Evolutionary conservation across 2,113 vertebrate species (phyloP).

Genomic region (Burhinus bistriatus): DNA sequence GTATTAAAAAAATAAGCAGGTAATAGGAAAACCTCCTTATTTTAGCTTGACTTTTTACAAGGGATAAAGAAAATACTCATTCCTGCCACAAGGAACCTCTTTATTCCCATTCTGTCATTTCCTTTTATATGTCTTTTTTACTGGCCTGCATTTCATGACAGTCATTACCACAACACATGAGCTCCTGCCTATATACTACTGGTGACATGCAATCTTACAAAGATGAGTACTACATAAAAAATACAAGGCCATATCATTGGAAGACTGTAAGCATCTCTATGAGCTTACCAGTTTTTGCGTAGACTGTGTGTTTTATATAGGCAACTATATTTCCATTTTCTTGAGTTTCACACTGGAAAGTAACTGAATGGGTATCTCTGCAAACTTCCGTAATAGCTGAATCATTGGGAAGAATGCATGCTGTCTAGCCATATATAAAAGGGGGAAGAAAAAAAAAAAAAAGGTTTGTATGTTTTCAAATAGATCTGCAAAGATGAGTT

Average conservation of each 20-base stretch:
- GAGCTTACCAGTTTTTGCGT: conserved; percentile 59
- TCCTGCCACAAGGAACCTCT: neutral
- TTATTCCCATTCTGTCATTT: neutral
- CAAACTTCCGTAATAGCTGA: conserved; percentile 50
- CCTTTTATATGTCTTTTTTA: neutral
- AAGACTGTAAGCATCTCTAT: neutral
- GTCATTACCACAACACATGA: neutral
- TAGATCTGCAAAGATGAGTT: neutral
- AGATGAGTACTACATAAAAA: conserved; percentile 12
- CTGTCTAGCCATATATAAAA: conserved; percentile 30
- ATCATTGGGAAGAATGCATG: conserved; percentile 44
- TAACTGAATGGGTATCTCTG: conserved; percentile 16
- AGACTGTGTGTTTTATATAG: conserved; percentile 66
- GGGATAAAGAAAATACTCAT: neutral
- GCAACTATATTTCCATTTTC: conserved; percentile 59
- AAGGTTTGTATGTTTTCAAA: neutral
- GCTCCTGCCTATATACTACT: neutral
- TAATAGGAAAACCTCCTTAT: neutral
- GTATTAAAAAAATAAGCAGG: neutral
- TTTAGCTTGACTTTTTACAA: neutral
- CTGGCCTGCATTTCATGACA: neutral
- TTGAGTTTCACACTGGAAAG: conserved; percentile 57
- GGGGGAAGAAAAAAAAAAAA: no score
- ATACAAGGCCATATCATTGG: neutral
- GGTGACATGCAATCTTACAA: neutral